Base-by-base conservation (phyloP, 2,113 vertebrate genomes). In the Poicephalus gulielmi region DNA sequence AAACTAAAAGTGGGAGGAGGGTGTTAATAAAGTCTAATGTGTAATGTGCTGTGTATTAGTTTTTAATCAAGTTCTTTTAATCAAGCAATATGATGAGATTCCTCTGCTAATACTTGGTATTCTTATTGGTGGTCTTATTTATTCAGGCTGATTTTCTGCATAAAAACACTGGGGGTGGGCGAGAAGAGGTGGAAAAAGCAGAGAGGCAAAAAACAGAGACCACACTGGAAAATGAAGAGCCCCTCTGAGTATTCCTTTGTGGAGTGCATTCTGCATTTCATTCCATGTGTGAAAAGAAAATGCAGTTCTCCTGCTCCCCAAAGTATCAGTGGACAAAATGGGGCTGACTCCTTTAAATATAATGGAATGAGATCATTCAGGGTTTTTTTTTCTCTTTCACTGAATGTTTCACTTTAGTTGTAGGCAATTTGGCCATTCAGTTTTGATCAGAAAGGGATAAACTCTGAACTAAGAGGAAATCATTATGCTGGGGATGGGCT, bases 241-340 rank as follows among this genome's bases (percentile, higher is more conserved):
- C 86, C 97, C 94, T 96, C 68, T 41, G 96, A 94, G 97, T 79
- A 95, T 96, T 96, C 55, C 60, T 90, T 91, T 90, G 70, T 16
- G 69, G 28, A 89, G 35, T 1, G 4, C 68, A 79, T 83, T 96
- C 76, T 84, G 41, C 37, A 64, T 95, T 86, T 91, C 52, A 82
- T 66, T 95, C 83, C 74, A 96, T 47, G 91, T 96, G 96, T 91
- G 91, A 97, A 97, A 96, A 90, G 20, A 70, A 84, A 95, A 76
- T 89, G 79, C 67, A 69, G 62, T 64, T 90, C 63, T 86, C n/a
- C 46, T 44, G 37, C 57, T 96, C 91, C 94, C 88, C 57, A 67
- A 91, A 94, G 93, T 62, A 92, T 55, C 74, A 80, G 49, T 53
- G 39, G 46, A 19, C 20, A 75, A 88, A 73, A 76, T 52, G 53